These are phyloP conservation scores for Salvelinus alpinus DNA, from an alignment of 2,113 vertebrate species.

Conservation along the genomic window DNA sequence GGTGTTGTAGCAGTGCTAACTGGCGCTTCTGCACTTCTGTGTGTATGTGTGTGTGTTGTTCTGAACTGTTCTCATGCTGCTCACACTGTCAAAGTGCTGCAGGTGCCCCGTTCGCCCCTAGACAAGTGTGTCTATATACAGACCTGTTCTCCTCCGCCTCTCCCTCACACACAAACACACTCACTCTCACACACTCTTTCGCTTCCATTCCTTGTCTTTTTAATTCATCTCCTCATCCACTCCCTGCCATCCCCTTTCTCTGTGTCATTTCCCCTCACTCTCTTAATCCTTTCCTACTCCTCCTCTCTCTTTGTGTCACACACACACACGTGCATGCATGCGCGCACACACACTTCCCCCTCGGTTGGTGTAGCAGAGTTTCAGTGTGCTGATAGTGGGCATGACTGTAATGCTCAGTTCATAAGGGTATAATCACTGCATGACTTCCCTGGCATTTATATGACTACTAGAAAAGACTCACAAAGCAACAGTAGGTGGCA, in stretches of 20 bases:
- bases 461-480: not conserved
- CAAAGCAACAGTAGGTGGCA: constrained; percentile 15
- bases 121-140: constrained; percentile 52
- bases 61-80: constrained; percentile 31
- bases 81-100: constrained; percentile 47
- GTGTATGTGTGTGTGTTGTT: constrained; percentile 10
- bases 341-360: not conserved
- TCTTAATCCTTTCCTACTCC: constrained; percentile 57
- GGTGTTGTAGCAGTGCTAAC: constrained; percentile 58
- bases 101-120: constrained; percentile 42
- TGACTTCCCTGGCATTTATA: constrained; percentile 21
- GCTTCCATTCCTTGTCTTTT: constrained; percentile 39
- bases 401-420: constrained; percentile 7
- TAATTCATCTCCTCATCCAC: constrained; percentile 35
- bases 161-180: constrained; percentile 19
- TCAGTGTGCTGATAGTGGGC: too few relatives aligned
- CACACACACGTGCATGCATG: too few relatives aligned
- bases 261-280: constrained; percentile 40
- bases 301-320: constrained; percentile 27
- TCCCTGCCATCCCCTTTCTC: constrained; percentile 29
- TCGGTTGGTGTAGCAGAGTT: not conserved
- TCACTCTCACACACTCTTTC: constrained; percentile 22
- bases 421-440: constrained; percentile 48
- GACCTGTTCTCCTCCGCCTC: constrained; percentile 47
- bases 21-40: constrained; percentile 45